Evolutionary conservation across 2,888 invertebrate genomes (phyloP).

Genomic region (Rhamnusium bicolor): DNA sequence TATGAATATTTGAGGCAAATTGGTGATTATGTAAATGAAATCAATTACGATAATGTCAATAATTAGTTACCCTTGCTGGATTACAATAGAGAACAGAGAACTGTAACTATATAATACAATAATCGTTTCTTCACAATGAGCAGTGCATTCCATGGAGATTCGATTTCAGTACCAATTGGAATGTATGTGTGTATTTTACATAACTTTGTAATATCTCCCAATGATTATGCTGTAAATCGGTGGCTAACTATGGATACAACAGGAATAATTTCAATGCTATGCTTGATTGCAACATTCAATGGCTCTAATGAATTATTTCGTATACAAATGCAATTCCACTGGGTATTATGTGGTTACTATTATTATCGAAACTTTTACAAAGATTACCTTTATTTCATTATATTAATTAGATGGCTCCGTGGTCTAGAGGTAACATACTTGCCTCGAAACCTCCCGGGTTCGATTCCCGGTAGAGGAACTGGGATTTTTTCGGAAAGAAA

Average conservation of each 20-base stretch:
- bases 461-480: too few relatives aligned
- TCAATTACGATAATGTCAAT: conserved; percentile 48
- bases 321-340: not conserved
- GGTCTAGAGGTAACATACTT: too few relatives aligned
- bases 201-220: conserved; percentile 40
- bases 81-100: conserved; percentile 31
- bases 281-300: conserved; percentile 32
- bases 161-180: conserved; percentile 18
- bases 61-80: conserved; percentile 38
- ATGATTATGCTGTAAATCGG: conserved; percentile 29
- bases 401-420: too few relatives aligned
- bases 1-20: conserved; percentile 45
- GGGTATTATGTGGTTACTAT: not conserved
- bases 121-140: conserved; percentile 38
- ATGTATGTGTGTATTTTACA: conserved; percentile 33
- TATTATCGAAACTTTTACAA: not conserved
- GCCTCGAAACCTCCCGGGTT: too few relatives aligned
- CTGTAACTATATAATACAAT: conserved; percentile 33
- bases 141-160: conserved; percentile 21
- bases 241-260: conserved; percentile 19
- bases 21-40: conserved; percentile 48
- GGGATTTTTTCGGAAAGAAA: too few relatives aligned
- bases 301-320: conserved; percentile 25
- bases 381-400: not conserved
- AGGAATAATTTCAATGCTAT: conserved; percentile 34